Base-by-base conservation (phyloP, 1,140 invertebrate species). In the Matsumurasca onukii region DNA sequence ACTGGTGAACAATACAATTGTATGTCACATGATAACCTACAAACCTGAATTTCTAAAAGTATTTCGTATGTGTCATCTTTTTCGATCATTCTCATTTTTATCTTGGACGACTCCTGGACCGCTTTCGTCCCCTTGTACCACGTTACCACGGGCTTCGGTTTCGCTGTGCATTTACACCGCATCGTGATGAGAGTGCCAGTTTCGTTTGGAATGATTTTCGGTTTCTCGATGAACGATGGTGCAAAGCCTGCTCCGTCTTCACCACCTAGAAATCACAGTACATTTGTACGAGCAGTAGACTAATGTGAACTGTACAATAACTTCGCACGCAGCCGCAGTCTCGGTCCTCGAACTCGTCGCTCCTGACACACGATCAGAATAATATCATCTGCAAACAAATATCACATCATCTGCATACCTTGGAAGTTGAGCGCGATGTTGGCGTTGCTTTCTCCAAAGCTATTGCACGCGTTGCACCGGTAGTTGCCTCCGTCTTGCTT, bases 381-480 rank as follows among this genome's bases (percentile, higher is more conserved):
- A 9, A 5, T 9, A 17, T 9, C 34, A 39, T 39, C 17, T 17
- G 55, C 30, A 22, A 59, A 59, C 22, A n/a, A 51, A 17, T 51
- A 9, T 9, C 24, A n/a, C n/a, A 59, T 59, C 20, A 45, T 25
- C 39, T 29, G 52, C 67, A 68, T 94, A 95, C 94, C 95, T 94
- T 97, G 93, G 86, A 99, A 98, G 82, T 99, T 99, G 74, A 99
- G 89, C 74, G 96, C 94, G 84, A 99, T 99, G 85, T 99, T 99
- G 73, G 98, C 98, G 86, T 99, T 99, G 82, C 95, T 98, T 86
- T 99, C 97, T 80, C 98, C 98, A 80, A 91, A 92, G 80, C 91
- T 89, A 88, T 99, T 99, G 83, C 96, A 93, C 69, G 97, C 98
- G 82, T 98, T 99, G 86, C 97, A 99, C 77, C 97, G 89, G 83